These are phyloP conservation scores for Gallinago stenura DNA, from an alignment of 2,797 vertebrate genomes.

Conservation along the genomic window DNA sequence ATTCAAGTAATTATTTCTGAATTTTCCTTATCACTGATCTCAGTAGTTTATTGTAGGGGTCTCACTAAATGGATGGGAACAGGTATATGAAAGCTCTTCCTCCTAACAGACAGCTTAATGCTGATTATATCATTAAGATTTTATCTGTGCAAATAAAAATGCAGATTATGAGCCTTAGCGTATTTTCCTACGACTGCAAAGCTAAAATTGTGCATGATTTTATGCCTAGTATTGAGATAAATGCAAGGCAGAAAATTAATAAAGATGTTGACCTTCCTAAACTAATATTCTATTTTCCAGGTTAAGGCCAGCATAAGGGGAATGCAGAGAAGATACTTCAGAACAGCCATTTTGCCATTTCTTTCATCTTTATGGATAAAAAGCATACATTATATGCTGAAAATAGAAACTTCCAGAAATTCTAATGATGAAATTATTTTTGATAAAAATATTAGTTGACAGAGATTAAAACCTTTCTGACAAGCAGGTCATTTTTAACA, in stretches of 20 bases:
- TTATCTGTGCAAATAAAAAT: neutral
- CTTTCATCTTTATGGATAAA: neutral
- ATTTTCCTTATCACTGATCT: neutral
- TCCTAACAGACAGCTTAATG: neutral
- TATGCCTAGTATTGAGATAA: neutral
- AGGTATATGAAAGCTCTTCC: neutral
- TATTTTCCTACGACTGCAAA: neutral
- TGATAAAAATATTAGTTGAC: neutral
- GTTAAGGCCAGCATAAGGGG: neutral
- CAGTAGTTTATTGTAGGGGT: neutral
- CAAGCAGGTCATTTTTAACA: neutral
- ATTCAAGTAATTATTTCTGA: neutral
- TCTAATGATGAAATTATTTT: neutral
- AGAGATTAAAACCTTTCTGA: neutral
- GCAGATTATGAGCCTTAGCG: neutral
- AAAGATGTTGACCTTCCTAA: neutral
- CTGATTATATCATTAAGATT: neutral
- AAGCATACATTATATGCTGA: neutral
- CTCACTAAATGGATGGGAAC: neutral
- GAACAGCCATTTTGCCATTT: neutral
- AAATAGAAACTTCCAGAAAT: neutral
- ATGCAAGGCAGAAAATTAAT: neutral
- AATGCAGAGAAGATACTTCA: neutral
- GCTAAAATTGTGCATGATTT: neutral
- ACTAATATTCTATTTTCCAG: neutral